Conservation (phyloP, 1,140 invertebrate genomes). For the Ctenoplectra terminalis region DNA sequence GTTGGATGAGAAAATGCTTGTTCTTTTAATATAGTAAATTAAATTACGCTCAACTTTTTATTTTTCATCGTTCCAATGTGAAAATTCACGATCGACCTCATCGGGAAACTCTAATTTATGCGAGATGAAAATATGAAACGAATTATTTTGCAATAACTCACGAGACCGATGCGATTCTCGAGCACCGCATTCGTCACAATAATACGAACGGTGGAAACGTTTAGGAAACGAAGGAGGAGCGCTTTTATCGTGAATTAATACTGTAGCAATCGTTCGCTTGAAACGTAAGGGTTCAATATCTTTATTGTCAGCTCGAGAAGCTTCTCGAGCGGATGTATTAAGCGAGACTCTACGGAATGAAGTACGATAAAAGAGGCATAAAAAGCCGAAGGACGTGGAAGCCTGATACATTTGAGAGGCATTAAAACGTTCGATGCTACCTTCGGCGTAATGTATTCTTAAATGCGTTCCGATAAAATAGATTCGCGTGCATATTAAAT, state of each 20-base stretch:
- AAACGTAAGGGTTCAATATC: slow-evolving; percentile 47
- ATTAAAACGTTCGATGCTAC: slow-evolving; percentile 38
- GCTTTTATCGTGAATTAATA: slow-evolving; percentile 51
- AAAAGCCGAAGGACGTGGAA: slow-evolving; percentile 41
- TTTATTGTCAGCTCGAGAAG: slow-evolving; percentile 51
- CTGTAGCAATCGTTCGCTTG: slow-evolving; percentile 17
- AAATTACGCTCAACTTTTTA: too few species aligned
- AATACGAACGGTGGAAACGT: slow-evolving; percentile 12
- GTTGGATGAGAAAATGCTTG: too few species aligned
- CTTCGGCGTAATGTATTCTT: slow-evolving; percentile 38
- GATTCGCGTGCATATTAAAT: slow-evolving; percentile 31
- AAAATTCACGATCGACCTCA: too few species aligned
- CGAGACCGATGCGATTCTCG: too few species aligned
- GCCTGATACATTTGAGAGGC: slow-evolving; percentile 37
- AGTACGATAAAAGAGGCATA: slow-evolving; percentile 41
- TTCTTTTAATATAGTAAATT: too few species aligned
- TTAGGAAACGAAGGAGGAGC: slow-evolving; percentile 17
- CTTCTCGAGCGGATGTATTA: slow-evolving; percentile 47
- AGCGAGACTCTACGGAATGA: slow-evolving; percentile 38
- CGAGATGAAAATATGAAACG: too few species aligned
- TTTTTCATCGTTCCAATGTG: too few species aligned
- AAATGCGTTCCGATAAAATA: slow-evolving; percentile 21
- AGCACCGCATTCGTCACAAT: slow-evolving; percentile 15
- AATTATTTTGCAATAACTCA: too few species aligned
- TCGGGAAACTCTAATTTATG: too few species aligned